A percentile compares a stretch with the other conserved stretches of the same genome.
phyloP scores from a whole-genome alignment of 2,888 invertebrate species.

The Agriotes lineatus region DNA sequence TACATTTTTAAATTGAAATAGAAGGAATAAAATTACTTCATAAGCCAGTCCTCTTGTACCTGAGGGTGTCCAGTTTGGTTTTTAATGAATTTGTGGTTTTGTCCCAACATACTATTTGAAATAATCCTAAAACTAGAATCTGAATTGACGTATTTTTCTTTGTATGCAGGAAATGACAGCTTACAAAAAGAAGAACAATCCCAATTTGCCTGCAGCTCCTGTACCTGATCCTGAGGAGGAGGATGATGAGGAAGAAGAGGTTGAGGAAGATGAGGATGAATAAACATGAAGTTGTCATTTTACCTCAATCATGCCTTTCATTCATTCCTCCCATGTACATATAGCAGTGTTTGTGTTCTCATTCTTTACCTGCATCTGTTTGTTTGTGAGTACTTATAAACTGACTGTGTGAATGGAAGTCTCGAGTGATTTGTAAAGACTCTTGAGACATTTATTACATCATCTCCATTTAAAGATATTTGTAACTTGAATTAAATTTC shows the following conservation, averaged over 20 bases:
- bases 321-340: conserved; percentile 65
- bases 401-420: conserved; percentile 54
- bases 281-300: conserved; percentile 48
- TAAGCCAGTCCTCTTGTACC: too few relatives aligned
- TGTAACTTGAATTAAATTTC: conserved; percentile 41
- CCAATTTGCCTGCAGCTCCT: conserved; percentile 66
- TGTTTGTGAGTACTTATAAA: conserved; percentile 64
- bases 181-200: conserved; percentile 80
- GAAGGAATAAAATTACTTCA: too few relatives aligned
- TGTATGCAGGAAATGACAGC: conserved; percentile 82
- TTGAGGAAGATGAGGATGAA: conserved; percentile 67
- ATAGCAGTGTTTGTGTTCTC: conserved; percentile 61
- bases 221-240: conserved; percentile 72
- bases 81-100: too few relatives aligned
- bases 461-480: conserved; percentile 44
- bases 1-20: too few relatives aligned
- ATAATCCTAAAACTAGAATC: background rate
- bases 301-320: conserved; percentile 60
- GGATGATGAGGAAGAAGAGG: conserved; percentile 75
- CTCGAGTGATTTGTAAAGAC: conserved; percentile 49
- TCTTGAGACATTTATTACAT: conserved; percentile 43
- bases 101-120: too few relatives aligned
- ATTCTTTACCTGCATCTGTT: conserved; percentile 57
- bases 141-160: conserved; percentile 55
- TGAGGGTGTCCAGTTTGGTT: too few relatives aligned